These are phyloP conservation scores for Tenthredo distinguenda DNA, from an alignment of 2,888 invertebrate genomes.

Conservation along the genomic window DNA sequence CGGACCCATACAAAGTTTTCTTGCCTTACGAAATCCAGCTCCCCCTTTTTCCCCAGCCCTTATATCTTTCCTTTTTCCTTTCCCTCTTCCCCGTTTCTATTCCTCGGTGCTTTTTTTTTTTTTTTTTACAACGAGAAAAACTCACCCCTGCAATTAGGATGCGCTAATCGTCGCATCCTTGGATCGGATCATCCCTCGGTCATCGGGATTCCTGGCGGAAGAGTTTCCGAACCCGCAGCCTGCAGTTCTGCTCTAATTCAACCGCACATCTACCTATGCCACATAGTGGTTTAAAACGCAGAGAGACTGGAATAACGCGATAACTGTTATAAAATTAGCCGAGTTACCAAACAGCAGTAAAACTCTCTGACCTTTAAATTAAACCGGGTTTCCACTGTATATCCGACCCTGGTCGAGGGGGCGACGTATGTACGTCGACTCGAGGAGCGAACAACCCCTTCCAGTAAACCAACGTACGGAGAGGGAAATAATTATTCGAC, in stretches of 20 bases:
- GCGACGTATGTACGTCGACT: not conserved
- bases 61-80: not conserved
- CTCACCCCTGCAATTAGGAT: not conserved
- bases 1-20: constrained; percentile 31
- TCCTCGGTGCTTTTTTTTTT: not conserved
- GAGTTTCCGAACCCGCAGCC: too few relatives aligned
- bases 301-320: constrained; percentile 22
- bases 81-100: not conserved
- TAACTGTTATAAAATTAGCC: constrained; percentile 45
- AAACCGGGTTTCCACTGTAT: not conserved
- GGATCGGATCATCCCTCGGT: too few relatives aligned
- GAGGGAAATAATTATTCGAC: too few relatives aligned
- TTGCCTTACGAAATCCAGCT: not conserved
- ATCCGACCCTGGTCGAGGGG: not conserved
- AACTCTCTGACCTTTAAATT: constrained; percentile 29
- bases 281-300: not conserved
- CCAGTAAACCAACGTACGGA: too few relatives aligned
- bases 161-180: too few relatives aligned
- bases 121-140: not conserved
- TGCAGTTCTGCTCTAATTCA: too few relatives aligned
- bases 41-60: not conserved
- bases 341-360: constrained; percentile 41
- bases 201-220: too few relatives aligned
- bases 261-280: not conserved
- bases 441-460: too few relatives aligned